Percentiles rank a stretch among this genome's conserved stretches.
These are phyloP conservation scores for Potamarius usumacintae DNA, from an alignment of 2,113 vertebrate genomes.

Conservation along the genomic window DNA sequence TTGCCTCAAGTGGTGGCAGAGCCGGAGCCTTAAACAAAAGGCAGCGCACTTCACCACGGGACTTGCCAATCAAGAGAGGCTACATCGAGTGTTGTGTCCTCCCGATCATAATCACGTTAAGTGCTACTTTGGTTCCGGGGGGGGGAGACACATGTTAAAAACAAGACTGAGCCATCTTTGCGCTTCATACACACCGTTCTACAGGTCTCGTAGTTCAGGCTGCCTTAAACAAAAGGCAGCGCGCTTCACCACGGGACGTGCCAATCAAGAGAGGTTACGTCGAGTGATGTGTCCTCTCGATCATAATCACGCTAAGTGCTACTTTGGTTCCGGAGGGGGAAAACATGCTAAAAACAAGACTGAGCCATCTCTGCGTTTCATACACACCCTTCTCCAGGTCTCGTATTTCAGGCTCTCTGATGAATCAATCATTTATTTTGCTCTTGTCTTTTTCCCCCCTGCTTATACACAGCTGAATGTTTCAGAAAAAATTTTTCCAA, in stretches of 20 bases:
- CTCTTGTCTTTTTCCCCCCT: no score
- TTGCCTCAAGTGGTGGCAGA: conserved; percentile 39
- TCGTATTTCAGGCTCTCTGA: not conserved
- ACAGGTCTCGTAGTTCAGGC: no score
- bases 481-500: not conserved
- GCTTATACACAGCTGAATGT: not conserved
- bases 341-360: conserved; percentile 33
- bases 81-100: conserved; percentile 40
- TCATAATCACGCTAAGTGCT: conserved; percentile 55
- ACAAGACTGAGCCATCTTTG: conserved; percentile 8
- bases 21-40: conserved; percentile 50
- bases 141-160: conserved; percentile 4
- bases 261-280: conserved; percentile 49
- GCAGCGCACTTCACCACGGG: conserved; percentile 45
- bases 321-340: conserved; percentile 21
- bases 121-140: conserved; percentile 38
- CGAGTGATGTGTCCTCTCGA: conserved; percentile 45
- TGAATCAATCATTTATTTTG: conserved; percentile 9
- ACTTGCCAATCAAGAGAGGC: conserved; percentile 51
- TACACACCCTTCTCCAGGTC: not conserved
- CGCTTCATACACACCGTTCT: no score
- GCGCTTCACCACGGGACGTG: conserved; percentile 44
- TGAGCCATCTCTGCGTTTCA: not conserved
- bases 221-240: conserved; percentile 50
- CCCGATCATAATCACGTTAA: conserved; percentile 55